These are phyloP conservation scores for Pristionchus fissidentatus DNA, from an alignment of 2,888 invertebrate species.

Conservation along the genomic window DNA sequence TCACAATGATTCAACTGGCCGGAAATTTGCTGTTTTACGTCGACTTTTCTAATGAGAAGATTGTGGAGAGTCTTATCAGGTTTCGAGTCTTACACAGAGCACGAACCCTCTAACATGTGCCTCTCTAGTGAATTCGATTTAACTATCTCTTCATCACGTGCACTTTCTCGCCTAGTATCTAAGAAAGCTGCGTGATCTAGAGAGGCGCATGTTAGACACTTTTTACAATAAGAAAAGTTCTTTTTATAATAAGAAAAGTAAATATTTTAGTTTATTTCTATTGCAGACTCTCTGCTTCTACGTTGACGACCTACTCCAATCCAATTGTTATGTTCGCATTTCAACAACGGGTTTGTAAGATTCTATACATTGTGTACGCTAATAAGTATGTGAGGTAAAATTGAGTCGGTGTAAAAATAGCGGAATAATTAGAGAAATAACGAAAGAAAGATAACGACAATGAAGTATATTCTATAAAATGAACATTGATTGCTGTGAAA, in stretches of 20 bases:
- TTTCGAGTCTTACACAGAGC: background rate
- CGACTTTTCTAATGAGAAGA: background rate
- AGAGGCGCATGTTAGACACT: no score
- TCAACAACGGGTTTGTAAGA: background rate
- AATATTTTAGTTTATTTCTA: background rate
- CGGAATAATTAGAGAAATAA: background rate
- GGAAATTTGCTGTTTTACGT: conserved; percentile 11
- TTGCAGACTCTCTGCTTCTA: background rate
- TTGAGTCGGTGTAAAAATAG: background rate
- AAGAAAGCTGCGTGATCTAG: no score
- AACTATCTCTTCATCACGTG: no score
- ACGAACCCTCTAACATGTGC: no score
- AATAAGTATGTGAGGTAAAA: background rate
- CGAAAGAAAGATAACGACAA: no score
- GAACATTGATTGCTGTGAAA: no score
- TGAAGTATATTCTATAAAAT: no score
- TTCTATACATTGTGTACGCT: background rate
- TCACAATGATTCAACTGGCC: background rate
- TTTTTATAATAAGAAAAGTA: no score
- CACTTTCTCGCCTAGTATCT: no score
- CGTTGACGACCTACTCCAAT: conserved; percentile 10
- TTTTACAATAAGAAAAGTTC: no score
- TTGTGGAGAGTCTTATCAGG: conserved; percentile 11
- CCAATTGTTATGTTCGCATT: conserved; percentile 15
- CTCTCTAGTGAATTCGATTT: no score